Percentiles rank a stretch among this genome's conserved stretches.
phyloP scores from a whole-genome alignment of 2,797 vertebrate genomes.

The Muraenolepis orangiensis region DNA sequence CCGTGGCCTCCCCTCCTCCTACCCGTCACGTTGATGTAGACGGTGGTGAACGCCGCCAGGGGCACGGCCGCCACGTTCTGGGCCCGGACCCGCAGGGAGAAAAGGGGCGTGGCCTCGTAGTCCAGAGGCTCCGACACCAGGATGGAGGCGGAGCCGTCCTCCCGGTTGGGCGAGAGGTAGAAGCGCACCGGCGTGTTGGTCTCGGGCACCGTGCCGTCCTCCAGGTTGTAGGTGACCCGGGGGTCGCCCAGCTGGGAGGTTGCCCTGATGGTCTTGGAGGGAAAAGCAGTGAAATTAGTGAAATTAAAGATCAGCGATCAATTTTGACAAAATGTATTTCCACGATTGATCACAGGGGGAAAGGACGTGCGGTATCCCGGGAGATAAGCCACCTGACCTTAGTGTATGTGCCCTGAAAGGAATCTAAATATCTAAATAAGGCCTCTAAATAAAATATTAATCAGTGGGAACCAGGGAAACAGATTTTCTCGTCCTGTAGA shows the following conservation, averaged over 20 bases:
- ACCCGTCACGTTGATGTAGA: slow-evolving; percentile 86
- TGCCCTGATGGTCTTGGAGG: slow-evolving; percentile 78
- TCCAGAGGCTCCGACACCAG: slow-evolving; percentile 86
- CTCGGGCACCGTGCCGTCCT: slow-evolving; percentile 86
- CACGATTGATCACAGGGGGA: slow-evolving; percentile 21
- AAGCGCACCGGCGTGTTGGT: slow-evolving; percentile 88
- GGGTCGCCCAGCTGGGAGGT: slow-evolving; percentile 84
- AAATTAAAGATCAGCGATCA: no score
- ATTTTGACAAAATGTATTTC: slow-evolving; percentile 14
- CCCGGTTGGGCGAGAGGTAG: slow-evolving; percentile 87
- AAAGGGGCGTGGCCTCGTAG: slow-evolving; percentile 83
- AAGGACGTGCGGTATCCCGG: not conserved
- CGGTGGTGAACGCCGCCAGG: slow-evolving; percentile 80
- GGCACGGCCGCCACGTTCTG: slow-evolving; percentile 87
- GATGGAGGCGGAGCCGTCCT: slow-evolving; percentile 83
- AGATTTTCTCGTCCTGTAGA: slow-evolving; percentile 21
- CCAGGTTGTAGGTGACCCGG: slow-evolving; percentile 84
- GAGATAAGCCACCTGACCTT: slow-evolving; percentile 11
- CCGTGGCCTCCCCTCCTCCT: no score
- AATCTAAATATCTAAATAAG: slow-evolving; percentile 29
- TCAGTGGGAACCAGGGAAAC: slow-evolving; percentile 24
- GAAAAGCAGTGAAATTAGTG: no score
- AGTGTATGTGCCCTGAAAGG: slow-evolving; percentile 23
- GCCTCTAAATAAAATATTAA: slow-evolving; percentile 21
- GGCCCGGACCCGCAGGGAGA: slow-evolving; percentile 81